Conservation (phyloP, 2,113 vertebrate species). For the Hymenochirus boettgeri region DNA sequence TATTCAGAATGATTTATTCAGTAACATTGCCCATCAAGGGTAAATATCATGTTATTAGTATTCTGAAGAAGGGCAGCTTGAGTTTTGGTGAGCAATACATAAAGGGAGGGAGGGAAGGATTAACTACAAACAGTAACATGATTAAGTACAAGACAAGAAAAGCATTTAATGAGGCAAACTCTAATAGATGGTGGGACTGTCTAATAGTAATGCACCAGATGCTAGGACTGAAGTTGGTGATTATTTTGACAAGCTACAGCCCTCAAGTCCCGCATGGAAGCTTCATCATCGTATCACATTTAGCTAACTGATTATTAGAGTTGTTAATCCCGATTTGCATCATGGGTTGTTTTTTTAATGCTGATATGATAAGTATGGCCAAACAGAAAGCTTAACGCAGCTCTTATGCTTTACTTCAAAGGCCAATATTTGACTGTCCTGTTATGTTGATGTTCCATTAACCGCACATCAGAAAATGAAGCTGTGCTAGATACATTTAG, state of each 20-base stretch:
- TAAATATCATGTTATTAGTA: slow-evolving; percentile 7
- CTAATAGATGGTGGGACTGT: slow-evolving; percentile 2
- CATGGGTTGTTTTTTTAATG: neutral
- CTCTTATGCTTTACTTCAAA: neutral
- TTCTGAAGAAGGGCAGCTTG: neutral
- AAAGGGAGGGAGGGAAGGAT: slow-evolving; percentile 15
- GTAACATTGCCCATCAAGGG: neutral
- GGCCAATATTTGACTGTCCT: neutral
- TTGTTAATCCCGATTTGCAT: slow-evolving; percentile 21
- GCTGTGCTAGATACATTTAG: too few species aligned
- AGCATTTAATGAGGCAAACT: slow-evolving; percentile 18
- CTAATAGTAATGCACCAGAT: slow-evolving; percentile 20
- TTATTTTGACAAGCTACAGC: slow-evolving; percentile 14
- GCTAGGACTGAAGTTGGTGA: slow-evolving; percentile 10
- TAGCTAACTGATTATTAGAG: slow-evolving; percentile 19
- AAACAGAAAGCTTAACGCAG: neutral
- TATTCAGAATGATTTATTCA: too few species aligned
- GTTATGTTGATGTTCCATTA: too few species aligned
- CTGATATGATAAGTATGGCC: slow-evolving; percentile 11
- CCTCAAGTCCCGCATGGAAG: neutral
- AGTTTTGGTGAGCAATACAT: neutral
- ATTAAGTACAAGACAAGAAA: slow-evolving; percentile 16
- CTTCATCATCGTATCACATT: slow-evolving; percentile 12
- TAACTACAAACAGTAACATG: slow-evolving; percentile 12
- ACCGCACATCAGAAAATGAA: too few species aligned